Evolutionary conservation across 2,113 vertebrate genomes (phyloP).

Genomic region (Ceyx margarethae): DNA sequence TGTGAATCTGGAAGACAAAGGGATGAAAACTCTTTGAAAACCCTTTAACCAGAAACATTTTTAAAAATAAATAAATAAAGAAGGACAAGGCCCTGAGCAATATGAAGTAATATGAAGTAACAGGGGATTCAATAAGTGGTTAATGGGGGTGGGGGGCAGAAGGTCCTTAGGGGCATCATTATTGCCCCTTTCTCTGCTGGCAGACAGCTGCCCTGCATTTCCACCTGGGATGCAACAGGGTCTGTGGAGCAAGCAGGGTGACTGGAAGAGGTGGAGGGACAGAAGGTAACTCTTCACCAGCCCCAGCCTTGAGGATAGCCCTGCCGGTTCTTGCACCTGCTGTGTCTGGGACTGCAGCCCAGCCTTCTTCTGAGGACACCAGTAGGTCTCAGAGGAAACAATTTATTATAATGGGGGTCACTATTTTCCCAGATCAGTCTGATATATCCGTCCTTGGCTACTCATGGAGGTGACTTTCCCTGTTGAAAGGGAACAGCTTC

Average conservation of each 20-base stretch:
- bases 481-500: background rate
- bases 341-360: background rate
- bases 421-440: background rate
- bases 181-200: background rate
- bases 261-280: background rate
- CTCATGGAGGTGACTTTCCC: background rate
- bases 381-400: background rate
- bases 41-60: background rate
- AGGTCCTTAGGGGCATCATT: background rate
- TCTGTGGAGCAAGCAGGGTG: background rate
- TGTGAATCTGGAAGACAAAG: background rate
- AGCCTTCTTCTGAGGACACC: background rate
- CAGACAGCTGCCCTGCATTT: background rate
- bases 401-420: background rate
- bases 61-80: background rate
- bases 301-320: background rate
- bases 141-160: background rate
- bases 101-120: background rate
- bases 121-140: background rate
- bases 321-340: background rate
- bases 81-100: background rate
- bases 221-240: accelerated
- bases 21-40: background rate
- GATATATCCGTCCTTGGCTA: background rate
- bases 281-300: background rate